Base-by-base conservation (phyloP, 2,113 vertebrate species). In the Pomatostomus ruficeps region DNA sequence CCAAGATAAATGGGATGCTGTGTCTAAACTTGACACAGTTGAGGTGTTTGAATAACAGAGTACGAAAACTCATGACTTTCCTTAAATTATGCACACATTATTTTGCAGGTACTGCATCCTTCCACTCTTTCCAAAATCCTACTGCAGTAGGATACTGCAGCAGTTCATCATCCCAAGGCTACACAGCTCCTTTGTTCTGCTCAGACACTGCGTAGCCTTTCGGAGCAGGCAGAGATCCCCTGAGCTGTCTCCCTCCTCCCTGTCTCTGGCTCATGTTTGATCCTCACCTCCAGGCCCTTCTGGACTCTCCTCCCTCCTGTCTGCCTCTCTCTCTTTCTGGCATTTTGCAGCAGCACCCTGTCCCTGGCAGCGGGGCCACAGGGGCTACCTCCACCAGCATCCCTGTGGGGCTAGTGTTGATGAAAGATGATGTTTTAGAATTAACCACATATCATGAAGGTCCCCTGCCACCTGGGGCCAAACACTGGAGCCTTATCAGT, bases 1-100 rank as follows among this genome's bases (percentile, higher is more conserved):
- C 95, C 95, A 96, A 91, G 70, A 70, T 82, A 92, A 95, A 93
- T 87, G 71, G 74, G 46, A 91, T 95, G 58, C 81, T 95, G 51
- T 96, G 96, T 91, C 95, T 97, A 68, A 96, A 97, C 95, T 92
- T 97, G 95, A 95, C 18, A 7, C 11, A 54, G 72, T 82, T 49
- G 58, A 93, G 58, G 78, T 40, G 26, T 91, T 57, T 81, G 67
- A 89, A 68, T 81, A 94, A 61, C 31, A 68, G 48, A 73, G n/a
- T 62, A 80, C 66, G 46, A 78, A 83, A 92, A 82, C 55, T 62
- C 63, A 58, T 42, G 76, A 79, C 57, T 95, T 93, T 75, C 52
- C 84, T 92, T 89, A 78, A 95, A 61, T 87, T 67, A 49, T 29
- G 35, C 17, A 21, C 10, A 75, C 12, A 7, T 45, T 45, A 42